A percentile compares a stretch with the other conserved stretches of the same genome.
phyloP scores from a whole-genome alignment of 2,113 vertebrate species.

The Perca flavescens region DNA sequence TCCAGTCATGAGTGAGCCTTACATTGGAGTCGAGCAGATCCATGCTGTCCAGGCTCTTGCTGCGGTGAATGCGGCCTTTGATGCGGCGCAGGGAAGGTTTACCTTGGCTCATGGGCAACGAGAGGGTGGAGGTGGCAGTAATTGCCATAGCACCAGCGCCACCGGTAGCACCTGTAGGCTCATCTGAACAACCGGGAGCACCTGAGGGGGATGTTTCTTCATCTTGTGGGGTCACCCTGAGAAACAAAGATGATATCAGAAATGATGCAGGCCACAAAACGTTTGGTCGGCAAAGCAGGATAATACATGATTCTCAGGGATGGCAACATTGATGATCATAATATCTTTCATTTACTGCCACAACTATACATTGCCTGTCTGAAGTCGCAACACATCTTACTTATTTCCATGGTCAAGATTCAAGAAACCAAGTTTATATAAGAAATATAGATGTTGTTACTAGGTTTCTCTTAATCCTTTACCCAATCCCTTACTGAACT shows the following conservation, averaged over 20 bases:
- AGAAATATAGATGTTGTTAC: background rate
- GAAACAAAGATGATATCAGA: conserved; percentile 2
- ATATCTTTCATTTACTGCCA: background rate
- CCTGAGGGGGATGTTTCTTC: conserved; percentile 71
- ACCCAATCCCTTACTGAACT: background rate
- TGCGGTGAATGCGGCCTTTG: conserved; percentile 96
- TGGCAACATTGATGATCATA: background rate
- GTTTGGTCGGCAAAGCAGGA: background rate
- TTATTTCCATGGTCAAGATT: background rate
- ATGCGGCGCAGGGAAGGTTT: conserved; percentile 96
- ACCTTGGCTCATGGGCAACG: conserved; percentile 90
- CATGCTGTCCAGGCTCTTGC: conserved; percentile 95
- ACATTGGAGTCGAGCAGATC: conserved; percentile 96
- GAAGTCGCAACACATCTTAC: background rate
- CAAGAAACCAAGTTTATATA: background rate
- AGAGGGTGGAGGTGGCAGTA: conserved; percentile 87
- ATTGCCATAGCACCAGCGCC: conserved; percentile 86
- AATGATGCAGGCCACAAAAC: background rate
- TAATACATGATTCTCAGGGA: background rate
- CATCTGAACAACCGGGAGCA: conserved; percentile 67
- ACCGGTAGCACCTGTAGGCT: conserved; percentile 70
- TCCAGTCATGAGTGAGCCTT: conserved; percentile 73
- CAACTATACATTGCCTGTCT: background rate
- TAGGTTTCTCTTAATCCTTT: background rate
- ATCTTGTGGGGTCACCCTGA: conserved; percentile 91